Conservation (phyloP, 2,113 vertebrate genomes). For the Callipepla squamata region DNA sequence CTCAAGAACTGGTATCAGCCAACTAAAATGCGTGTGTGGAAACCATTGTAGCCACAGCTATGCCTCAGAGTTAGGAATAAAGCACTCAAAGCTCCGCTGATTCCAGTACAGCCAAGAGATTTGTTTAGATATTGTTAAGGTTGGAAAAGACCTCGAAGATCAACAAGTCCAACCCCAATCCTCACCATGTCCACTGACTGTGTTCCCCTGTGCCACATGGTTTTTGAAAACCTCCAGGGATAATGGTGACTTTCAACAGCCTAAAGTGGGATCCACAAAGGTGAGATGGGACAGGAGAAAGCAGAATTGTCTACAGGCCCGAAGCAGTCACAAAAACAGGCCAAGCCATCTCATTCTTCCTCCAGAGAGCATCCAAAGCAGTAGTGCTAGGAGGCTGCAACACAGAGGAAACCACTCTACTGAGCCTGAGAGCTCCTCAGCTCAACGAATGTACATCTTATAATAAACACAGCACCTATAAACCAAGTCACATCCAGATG, state of each 20-base stretch:
- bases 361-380: neutral
- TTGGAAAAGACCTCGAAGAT: too few relatives aligned
- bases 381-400: rapidly evolving
- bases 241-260: rapidly evolving
- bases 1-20: neutral
- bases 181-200: too few relatives aligned
- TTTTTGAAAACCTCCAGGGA: too few relatives aligned
- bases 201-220: too few relatives aligned
- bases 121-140: neutral
- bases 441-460: neutral
- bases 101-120: neutral
- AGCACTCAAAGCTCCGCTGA: neutral
- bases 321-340: neutral
- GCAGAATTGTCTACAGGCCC: neutral
- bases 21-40: rapidly evolving
- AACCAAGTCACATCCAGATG: rapidly evolving
- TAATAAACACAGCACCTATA: rapidly evolving
- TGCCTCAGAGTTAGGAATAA: neutral
- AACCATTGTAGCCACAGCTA: rapidly evolving
- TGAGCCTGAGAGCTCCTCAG: neutral
- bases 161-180: too few relatives aligned
- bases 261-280: neutral
- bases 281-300: neutral
- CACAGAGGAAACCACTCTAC: neutral
- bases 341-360: neutral